Percentiles rank a stretch among this genome's conserved stretches.
Evolutionary conservation across 2,797 vertebrate species (phyloP).

Genomic region (Xerus rutilus): DNA sequence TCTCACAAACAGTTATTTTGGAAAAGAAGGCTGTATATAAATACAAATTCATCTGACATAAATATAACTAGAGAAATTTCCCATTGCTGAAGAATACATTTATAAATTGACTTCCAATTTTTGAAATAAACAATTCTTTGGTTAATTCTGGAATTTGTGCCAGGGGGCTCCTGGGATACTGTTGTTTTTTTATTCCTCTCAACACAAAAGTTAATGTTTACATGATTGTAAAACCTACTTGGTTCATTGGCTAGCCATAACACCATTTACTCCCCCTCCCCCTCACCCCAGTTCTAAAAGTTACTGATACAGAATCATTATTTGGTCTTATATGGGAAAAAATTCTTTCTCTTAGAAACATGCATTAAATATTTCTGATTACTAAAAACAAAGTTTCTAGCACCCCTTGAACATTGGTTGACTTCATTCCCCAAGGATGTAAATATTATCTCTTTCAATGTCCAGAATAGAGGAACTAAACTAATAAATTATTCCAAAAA

Average conservation of each 20-base stretch:
- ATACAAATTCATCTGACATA: slow-evolving; percentile 7
- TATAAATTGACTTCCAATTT: slow-evolving; percentile 26
- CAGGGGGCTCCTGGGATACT: background rate
- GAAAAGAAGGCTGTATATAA: slow-evolving; percentile 1
- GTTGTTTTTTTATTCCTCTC: background rate
- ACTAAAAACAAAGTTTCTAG: background rate
- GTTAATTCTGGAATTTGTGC: slow-evolving; percentile 16
- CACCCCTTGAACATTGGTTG: background rate
- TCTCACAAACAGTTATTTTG: slow-evolving; percentile 12
- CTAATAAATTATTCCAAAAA: slow-evolving; percentile 8
- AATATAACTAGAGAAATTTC: background rate
- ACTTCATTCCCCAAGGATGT: slow-evolving; percentile 25
- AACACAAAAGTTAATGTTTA: slow-evolving; percentile 1
- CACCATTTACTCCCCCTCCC: background rate
- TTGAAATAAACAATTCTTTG: background rate
- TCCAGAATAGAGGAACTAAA: background rate
- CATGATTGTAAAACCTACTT: slow-evolving; percentile 7
- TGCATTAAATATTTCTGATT: background rate
- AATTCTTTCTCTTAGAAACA: slow-evolving; percentile 50
- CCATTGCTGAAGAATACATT: background rate
- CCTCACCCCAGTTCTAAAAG: background rate
- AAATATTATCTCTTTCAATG: background rate
- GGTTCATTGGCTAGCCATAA: background rate
- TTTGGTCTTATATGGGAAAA: slow-evolving; percentile 30
- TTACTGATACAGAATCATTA: background rate